phyloP scores from a whole-genome alignment of 2,797 vertebrate species.

The Peromyscus nudipes region DNA sequence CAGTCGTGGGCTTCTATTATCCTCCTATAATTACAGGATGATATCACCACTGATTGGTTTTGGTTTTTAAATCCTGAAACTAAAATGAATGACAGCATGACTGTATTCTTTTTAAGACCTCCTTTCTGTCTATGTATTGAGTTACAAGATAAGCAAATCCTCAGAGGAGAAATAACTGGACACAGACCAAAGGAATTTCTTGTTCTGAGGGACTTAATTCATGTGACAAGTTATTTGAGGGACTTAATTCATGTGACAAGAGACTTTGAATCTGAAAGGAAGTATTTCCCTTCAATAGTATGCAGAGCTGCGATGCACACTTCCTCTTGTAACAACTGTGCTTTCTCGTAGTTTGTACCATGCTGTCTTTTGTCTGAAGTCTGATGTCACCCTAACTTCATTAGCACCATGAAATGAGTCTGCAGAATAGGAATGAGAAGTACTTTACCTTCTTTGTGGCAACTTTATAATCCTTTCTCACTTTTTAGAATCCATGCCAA shows the following conservation, averaged over 20 bases:
- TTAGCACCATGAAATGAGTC: background rate
- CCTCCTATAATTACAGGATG: background rate
- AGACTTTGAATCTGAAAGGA: constrained; percentile 38
- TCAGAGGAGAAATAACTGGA: background rate
- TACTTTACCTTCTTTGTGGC: background rate
- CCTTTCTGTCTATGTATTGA: background rate
- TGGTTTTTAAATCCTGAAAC: constrained; percentile 49
- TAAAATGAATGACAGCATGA: background rate
- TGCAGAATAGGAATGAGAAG: background rate
- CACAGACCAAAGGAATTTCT: constrained; percentile 41
- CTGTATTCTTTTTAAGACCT: background rate
- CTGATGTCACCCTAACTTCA: background rate
- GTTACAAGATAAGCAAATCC: constrained; percentile 39
- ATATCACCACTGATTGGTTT: background rate
- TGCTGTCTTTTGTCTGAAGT: background rate
- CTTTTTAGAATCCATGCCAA: background rate
- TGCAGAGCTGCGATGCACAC: background rate
- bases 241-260: constrained; percentile 2
- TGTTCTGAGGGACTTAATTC: constrained; percentile 36
- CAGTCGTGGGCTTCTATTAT: background rate
- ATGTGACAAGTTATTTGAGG: background rate
- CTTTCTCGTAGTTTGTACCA: background rate
- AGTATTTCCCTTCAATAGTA: constrained; percentile 19
- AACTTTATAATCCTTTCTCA: background rate
- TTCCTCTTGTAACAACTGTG: constrained; percentile 16